Evolutionary conservation across 2,113 vertebrate genomes (phyloP).

Genomic region (Dendropsophus ebraccatus): DNA sequence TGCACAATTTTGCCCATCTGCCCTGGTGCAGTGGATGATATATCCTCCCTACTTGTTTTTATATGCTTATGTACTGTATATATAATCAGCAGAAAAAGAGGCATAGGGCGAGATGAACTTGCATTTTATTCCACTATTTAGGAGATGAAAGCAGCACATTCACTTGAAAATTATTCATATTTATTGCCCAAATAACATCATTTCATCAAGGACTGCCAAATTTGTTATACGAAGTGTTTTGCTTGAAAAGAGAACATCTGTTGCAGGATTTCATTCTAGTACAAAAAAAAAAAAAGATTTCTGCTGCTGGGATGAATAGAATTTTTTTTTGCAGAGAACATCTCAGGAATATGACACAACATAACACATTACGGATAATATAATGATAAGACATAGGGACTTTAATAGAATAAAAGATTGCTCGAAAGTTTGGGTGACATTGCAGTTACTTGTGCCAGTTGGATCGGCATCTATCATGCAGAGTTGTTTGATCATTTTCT

Average conservation of each 20-base stretch:
- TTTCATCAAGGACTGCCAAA: conserved; percentile 18
- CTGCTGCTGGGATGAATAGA: conserved; percentile 3
- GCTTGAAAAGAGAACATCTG: conserved; percentile 8
- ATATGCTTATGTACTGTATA: neutral
- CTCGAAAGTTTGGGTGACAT: neutral
- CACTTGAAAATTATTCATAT: conserved; percentile 31
- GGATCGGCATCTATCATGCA: neutral
- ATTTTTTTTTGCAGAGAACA: neutral
- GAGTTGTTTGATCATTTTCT: neutral
- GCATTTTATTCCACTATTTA: neutral
- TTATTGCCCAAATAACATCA: conserved; percentile 25
- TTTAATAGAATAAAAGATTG: conserved; percentile 4
- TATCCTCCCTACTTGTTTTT: too few relatives aligned
- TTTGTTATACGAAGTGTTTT: conserved; percentile 3
- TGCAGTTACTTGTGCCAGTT: neutral
- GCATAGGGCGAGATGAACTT: neutral
- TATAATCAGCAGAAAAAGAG: neutral
- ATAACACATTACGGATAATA: neutral
- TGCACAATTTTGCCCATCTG: too few relatives aligned
- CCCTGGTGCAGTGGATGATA: too few relatives aligned
- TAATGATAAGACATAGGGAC: neutral
- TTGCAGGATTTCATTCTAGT: neutral
- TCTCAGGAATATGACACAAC: conserved; percentile 1
- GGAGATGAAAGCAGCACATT: neutral
- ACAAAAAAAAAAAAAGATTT: conserved; percentile 7